Conservation (phyloP, 1,140 invertebrate species). For the Leptonema lineaticorne region DNA sequence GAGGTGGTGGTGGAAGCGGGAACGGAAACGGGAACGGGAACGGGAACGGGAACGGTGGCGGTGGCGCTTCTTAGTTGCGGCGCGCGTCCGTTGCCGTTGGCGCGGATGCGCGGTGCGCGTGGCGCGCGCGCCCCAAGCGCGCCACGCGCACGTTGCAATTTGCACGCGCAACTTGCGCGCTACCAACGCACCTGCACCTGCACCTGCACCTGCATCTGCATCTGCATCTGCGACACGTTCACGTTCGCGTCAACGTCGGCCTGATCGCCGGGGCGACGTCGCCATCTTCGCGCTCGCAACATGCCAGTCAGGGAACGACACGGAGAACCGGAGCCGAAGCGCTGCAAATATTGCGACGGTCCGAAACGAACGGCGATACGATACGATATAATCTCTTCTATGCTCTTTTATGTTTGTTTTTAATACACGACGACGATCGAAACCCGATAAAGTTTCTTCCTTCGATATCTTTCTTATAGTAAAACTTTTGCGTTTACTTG, state of each 20-base stretch:
- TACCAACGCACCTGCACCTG: neutral
- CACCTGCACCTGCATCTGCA: neutral
- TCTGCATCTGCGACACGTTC: neutral
- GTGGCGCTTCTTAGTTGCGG: neutral
- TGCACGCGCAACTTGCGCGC: constrained; percentile 47
- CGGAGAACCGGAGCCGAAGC: constrained; percentile 56
- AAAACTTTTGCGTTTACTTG: too few species aligned
- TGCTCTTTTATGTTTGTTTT: too few species aligned
- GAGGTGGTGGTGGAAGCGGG: too few species aligned
- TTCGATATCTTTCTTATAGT: too few species aligned
- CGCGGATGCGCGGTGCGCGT: constrained; percentile 8
- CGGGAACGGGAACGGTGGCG: neutral
- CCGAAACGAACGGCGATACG: too few species aligned
- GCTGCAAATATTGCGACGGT: constrained; percentile 59
- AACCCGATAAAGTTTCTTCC: too few species aligned
- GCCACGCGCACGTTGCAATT: constrained; percentile 45
- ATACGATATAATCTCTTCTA: too few species aligned
- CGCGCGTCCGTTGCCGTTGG: neutral
- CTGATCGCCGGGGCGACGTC: too few species aligned
- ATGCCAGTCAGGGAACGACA: constrained; percentile 41
- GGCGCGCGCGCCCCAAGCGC: constrained; percentile 38
- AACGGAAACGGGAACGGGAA: constrained; percentile 45
- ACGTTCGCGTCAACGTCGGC: neutral
- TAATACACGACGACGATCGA: too few species aligned
- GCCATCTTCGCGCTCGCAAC: too few species aligned